Conservation (phyloP, 2,888 invertebrate genomes). For the Lagria hirta region DNA sequence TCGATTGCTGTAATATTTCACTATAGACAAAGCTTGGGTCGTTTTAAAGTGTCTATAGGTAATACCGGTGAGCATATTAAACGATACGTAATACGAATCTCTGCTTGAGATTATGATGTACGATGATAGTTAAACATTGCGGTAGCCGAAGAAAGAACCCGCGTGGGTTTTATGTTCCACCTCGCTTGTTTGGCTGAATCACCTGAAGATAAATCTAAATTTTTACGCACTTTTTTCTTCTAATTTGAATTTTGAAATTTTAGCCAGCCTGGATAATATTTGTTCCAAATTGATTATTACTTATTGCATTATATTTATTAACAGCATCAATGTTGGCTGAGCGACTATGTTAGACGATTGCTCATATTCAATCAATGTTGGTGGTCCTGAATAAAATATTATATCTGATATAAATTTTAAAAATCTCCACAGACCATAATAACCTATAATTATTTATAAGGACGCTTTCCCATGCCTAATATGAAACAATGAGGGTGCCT, state of each 20-base stretch:
- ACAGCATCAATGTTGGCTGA: slow-evolving; percentile 14
- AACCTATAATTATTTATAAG: slow-evolving; percentile 48
- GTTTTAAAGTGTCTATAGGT: slow-evolving; percentile 35
- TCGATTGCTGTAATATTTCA: not conserved
- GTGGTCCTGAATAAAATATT: slow-evolving; percentile 50
- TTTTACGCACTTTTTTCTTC: slow-evolving; percentile 13
- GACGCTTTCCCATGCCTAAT: slow-evolving; percentile 50
- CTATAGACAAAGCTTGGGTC: slow-evolving; percentile 1
- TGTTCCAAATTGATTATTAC: no score
- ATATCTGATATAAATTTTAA: slow-evolving; percentile 48
- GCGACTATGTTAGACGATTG: no score
- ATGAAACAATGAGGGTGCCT: slow-evolving; percentile 48
- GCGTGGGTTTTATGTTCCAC: slow-evolving; percentile 46
- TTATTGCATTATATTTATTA: no score
- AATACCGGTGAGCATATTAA: slow-evolving; percentile 42
- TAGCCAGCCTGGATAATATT: no score
- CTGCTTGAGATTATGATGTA: slow-evolving; percentile 46
- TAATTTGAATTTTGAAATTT: slow-evolving; percentile 5
- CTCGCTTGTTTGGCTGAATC: slow-evolving; percentile 42
- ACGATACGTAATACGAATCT: slow-evolving; percentile 43
- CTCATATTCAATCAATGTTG: slow-evolving; percentile 43
- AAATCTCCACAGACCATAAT: slow-evolving; percentile 45
- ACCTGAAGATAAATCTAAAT: slow-evolving; percentile 38
- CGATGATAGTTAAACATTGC: slow-evolving; percentile 43
- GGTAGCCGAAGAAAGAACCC: slow-evolving; percentile 43